Percentiles rank a stretch among this genome's conserved stretches.
phyloP scores from a whole-genome alignment of 2,113 vertebrate genomes.

The Apaloderma vittatum region DNA sequence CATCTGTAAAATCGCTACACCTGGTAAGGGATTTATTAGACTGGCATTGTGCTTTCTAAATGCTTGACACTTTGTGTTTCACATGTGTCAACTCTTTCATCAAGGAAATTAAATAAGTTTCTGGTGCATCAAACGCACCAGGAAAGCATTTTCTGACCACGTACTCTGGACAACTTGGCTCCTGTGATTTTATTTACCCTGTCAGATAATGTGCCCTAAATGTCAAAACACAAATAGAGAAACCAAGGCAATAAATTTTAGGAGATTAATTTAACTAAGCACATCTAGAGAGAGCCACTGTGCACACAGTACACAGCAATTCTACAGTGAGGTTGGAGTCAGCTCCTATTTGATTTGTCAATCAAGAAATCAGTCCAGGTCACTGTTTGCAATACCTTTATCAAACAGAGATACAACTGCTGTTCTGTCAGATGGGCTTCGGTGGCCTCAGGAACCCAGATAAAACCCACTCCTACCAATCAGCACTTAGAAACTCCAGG shows the following conservation, averaged over 20 bases:
- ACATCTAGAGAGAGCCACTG: not conserved
- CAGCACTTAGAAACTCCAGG: not conserved
- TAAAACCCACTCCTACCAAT: not conserved
- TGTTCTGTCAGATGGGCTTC: fast-evolving
- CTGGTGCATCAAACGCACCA: not conserved
- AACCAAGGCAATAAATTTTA: conserved; percentile 17
- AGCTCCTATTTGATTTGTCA: not conserved
- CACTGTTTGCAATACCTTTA: not conserved
- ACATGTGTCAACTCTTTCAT: not conserved
- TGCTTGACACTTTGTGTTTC: not conserved
- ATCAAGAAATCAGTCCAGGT: not conserved
- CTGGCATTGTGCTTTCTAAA: not conserved
- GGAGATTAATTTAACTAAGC: not conserved
- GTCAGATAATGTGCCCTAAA: not conserved
- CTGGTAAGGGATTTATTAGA: not conserved
- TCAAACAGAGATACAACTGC: not conserved
- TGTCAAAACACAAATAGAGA: not conserved
- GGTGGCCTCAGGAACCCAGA: not conserved
- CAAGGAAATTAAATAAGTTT: conserved; percentile 1
- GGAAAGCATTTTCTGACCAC: not conserved
- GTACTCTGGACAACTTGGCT: conserved; percentile 12
- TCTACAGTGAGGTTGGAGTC: not conserved
- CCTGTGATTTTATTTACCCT: conserved; percentile 11
- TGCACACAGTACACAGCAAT: not conserved
- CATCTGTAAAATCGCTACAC: not conserved